These are phyloP conservation scores for Chelidonichthys spinosus DNA, from an alignment of 2,797 vertebrate genomes.

Conservation along the genomic window DNA sequence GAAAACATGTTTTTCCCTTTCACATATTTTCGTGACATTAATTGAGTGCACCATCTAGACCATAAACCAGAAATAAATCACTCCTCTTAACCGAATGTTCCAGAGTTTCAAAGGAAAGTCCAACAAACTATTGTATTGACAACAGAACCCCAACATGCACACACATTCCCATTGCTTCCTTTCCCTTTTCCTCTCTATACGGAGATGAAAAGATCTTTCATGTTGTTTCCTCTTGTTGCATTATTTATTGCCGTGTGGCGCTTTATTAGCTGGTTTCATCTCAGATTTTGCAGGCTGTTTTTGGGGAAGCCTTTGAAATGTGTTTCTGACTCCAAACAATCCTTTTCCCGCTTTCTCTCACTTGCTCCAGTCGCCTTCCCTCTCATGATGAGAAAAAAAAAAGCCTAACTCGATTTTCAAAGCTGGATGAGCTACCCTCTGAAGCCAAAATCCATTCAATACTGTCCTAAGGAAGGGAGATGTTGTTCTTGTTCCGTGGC, in stretches of 20 bases:
- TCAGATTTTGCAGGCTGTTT: conserved; percentile 80
- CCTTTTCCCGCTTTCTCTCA: conserved; percentile 67
- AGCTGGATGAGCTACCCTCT: conserved; percentile 64
- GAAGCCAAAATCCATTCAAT: conserved; percentile 73
- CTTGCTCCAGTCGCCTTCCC: conserved; percentile 68
- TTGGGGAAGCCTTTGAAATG: conserved; percentile 80
- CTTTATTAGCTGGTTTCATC: conserved; percentile 82
- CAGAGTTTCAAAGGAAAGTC: conserved; percentile 69
- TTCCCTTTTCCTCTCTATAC: conserved; percentile 63
- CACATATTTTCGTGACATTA: conserved; percentile 9
- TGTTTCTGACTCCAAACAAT: conserved; percentile 82
- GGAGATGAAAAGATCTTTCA: conserved; percentile 82
- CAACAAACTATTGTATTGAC: conserved; percentile 65
- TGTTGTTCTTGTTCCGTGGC: conserved; percentile 68
- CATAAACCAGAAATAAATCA: conserved; percentile 35
- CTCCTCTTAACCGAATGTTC: conserved; percentile 46
- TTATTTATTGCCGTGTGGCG: conserved; percentile 82
- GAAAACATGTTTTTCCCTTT: not conserved
- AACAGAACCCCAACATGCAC: conserved; percentile 38
- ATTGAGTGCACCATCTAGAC: conserved; percentile 33
- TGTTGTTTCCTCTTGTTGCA: conserved; percentile 84
- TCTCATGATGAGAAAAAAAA: conserved; percentile 49
- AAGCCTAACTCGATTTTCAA: conserved; percentile 64
- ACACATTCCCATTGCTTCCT: conserved; percentile 58
- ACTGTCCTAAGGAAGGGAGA: conserved; percentile 75